A percentile compares a stretch with the other conserved stretches of the same genome.
These are phyloP conservation scores for Antechinus flavipes DNA, from an alignment of 2,113 vertebrate genomes.

Conservation along the genomic window DNA sequence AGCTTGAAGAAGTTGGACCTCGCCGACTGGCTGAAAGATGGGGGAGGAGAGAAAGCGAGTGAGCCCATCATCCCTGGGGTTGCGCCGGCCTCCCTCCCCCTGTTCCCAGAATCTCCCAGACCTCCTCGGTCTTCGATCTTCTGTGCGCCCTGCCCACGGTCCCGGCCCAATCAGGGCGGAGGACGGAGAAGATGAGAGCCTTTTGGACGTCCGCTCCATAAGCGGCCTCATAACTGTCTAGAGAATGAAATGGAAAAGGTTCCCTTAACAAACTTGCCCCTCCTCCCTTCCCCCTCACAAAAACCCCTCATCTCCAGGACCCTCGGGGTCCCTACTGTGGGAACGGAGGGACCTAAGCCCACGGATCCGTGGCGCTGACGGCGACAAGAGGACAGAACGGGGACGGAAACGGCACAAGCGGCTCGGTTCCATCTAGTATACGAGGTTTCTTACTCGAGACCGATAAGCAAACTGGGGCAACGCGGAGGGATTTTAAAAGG, in stretches of 20 bases:
- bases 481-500: not conserved
- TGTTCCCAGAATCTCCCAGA: not conserved
- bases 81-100: not conserved
- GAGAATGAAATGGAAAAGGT: not conserved
- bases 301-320: not conserved
- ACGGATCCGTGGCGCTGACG: not conserved
- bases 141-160: too few species aligned
- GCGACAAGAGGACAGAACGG: not conserved
- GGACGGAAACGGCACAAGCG: not conserved
- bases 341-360: fast-evolving
- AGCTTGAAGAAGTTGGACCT: not conserved
- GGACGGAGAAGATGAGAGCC: not conserved
- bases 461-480: not conserved
- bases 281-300: not conserved
- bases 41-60: not conserved
- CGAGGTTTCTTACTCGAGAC: not conserved
- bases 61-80: not conserved
- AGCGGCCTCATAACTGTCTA: not conserved
- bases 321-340: not conserved
- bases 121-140: not conserved
- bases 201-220: not conserved
- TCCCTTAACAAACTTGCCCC: not conserved
- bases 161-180: not conserved
- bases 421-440: not conserved
- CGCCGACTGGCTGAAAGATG: not conserved